Evolutionary conservation across 2,888 invertebrate species (phyloP).

Genomic region (Acanthosepion pharaonis): DNA sequence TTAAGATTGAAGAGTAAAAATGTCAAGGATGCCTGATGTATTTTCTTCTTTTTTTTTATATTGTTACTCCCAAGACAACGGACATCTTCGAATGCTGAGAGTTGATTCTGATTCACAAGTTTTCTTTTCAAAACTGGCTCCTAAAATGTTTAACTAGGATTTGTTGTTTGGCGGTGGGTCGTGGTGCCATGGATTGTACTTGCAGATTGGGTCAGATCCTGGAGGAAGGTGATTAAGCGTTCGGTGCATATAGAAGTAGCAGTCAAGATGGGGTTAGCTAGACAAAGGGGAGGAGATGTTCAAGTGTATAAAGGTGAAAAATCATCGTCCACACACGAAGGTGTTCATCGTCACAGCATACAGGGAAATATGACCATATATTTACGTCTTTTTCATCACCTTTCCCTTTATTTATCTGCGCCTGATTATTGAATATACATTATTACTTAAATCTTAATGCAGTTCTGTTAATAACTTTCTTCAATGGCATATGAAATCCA

Average conservation of each 20-base stretch:
- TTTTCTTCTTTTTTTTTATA: neutral
- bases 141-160: constrained; percentile 20
- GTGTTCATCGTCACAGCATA: neutral
- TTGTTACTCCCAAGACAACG: neutral
- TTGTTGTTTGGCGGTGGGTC: neutral
- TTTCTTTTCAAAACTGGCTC: neutral
- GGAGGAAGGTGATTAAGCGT: neutral
- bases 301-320: neutral
- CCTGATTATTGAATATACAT: neutral
- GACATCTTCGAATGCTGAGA: neutral
- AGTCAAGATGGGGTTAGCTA: neutral
- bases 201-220: neutral
- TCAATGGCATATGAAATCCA: too few species aligned
- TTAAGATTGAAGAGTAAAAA: too few species aligned
- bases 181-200: neutral
- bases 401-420: too few species aligned
- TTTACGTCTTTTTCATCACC: neutral
- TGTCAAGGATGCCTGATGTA: neutral
- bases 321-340: neutral
- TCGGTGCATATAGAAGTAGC: neutral
- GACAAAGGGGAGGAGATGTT: neutral
- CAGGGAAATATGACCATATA: neutral
- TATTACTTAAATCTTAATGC: too few species aligned
- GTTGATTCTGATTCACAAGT: neutral
- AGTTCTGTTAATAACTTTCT: too few species aligned